Evolutionary conservation across 1,140 invertebrate genomes (phyloP).

Genomic region (Chironomus striatipennis): DNA sequence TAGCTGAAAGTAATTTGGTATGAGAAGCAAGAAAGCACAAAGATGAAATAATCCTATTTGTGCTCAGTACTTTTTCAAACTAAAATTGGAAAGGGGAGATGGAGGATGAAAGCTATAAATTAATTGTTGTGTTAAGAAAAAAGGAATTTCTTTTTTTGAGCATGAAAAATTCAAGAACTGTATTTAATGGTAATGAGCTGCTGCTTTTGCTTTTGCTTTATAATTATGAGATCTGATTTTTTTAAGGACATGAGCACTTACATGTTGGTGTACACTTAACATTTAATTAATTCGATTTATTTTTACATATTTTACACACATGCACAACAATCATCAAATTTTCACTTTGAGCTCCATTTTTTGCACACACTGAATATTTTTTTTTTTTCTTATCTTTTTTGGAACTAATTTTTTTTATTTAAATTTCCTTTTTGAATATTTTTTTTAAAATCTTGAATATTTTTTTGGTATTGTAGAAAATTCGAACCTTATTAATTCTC

Average conservation of each 20-base stretch:
- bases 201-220: too few relatives aligned
- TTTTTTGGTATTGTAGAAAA: conserved; percentile 18
- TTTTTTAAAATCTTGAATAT: background rate
- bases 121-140: too few relatives aligned
- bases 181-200: too few relatives aligned
- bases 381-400: background rate
- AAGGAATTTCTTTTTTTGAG: background rate
- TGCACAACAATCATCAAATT: background rate
- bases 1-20: background rate
- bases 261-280: too few relatives aligned
- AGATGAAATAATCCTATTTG: conserved; percentile 12
- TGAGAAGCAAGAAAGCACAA: background rate
- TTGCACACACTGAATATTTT: background rate
- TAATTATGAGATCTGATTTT: too few relatives aligned
- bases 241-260: too few relatives aligned
- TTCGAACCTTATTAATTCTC: conserved; percentile 11
- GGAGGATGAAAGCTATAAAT: too few relatives aligned
- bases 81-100: too few relatives aligned
- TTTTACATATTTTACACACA: background rate
- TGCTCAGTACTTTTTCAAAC: background rate
- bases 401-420: background rate
- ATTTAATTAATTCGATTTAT: background rate
- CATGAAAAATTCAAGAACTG: too few relatives aligned
- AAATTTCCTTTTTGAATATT: background rate
- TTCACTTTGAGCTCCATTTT: background rate